A percentile compares a stretch with the other conserved stretches of the same genome.
Conservation (phyloP, 2,113 vertebrate species). For the Antennarius striatus region DNA sequence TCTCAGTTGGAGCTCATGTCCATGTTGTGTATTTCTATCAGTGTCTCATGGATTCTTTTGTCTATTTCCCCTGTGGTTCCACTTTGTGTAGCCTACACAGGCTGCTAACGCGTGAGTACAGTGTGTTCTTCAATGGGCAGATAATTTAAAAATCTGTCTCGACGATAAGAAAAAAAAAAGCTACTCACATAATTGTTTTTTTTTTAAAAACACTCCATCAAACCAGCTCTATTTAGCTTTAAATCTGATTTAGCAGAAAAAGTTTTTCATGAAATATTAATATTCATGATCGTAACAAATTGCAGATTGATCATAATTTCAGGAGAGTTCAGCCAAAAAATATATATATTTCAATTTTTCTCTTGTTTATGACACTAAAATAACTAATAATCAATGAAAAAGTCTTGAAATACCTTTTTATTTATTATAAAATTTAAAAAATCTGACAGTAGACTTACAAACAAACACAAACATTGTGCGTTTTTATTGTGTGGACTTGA, state of each 20-base stretch:
- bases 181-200: not conserved
- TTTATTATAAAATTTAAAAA: not conserved
- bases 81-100: conserved; percentile 48
- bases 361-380: not conserved
- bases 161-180: conserved; percentile 35
- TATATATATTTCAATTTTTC: not conserved
- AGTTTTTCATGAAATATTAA: too few relatives aligned
- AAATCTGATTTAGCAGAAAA: too few relatives aligned
- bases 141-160: conserved; percentile 64
- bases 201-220: too few relatives aligned
- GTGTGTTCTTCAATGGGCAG: conserved; percentile 61
- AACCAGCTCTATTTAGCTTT: too few relatives aligned
- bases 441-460: not conserved
- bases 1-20: not conserved
- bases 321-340: not conserved
- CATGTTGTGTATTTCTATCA: conserved; percentile 7
- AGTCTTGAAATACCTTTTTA: too few relatives aligned
- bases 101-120: conserved; percentile 59
- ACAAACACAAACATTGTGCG: not conserved
- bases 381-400: too few relatives aligned
- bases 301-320: not conserved
- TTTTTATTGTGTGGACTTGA: not conserved
- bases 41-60: not conserved
- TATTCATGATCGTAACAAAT: not conserved
- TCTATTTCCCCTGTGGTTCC: conserved; percentile 21